Evolutionary conservation across 2,888 invertebrate species (phyloP).

Genomic region (Allygus modestus): DNA sequence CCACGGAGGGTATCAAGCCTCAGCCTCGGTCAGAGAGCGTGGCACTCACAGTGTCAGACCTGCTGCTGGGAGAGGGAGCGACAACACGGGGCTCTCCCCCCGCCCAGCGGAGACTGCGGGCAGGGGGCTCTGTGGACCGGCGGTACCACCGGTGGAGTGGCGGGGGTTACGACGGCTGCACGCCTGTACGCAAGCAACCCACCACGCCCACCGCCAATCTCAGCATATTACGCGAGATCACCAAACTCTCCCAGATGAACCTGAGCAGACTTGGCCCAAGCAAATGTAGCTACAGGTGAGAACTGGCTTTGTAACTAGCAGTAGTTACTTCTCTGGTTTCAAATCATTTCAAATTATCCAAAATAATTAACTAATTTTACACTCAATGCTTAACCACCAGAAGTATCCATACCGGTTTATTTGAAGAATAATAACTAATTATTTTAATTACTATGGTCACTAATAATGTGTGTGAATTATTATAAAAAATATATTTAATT

Average conservation of each 20-base stretch:
- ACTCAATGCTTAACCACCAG: too few species aligned
- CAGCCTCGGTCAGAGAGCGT: constrained; percentile 84
- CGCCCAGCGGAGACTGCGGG: constrained; percentile 66
- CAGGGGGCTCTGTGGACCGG: constrained; percentile 69
- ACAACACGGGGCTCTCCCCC: constrained; percentile 66
- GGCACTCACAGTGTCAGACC: constrained; percentile 81
- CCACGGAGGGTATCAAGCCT: constrained; percentile 80
- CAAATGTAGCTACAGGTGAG: constrained; percentile 82
- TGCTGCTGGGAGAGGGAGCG: constrained; percentile 74
- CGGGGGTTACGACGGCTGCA: constrained; percentile 62
- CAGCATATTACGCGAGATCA: constrained; percentile 81
- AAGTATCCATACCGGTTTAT: too few species aligned
- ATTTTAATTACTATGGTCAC: too few species aligned
- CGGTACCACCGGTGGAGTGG: constrained; percentile 63
- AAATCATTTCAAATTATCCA: too few species aligned
- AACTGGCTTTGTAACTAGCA: neutral
- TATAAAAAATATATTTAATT: too few species aligned
- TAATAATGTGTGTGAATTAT: too few species aligned
- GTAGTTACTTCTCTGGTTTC: too few species aligned
- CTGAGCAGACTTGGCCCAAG: constrained; percentile 80
- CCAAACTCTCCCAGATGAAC: constrained; percentile 84
- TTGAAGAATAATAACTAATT: too few species aligned
- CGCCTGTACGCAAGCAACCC: constrained; percentile 64
- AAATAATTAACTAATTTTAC: too few species aligned
- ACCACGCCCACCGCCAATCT: constrained; percentile 69